Conservation (phyloP, 64 coral and sea anemone genomes). For the Orbicella faveolata region DNA sequence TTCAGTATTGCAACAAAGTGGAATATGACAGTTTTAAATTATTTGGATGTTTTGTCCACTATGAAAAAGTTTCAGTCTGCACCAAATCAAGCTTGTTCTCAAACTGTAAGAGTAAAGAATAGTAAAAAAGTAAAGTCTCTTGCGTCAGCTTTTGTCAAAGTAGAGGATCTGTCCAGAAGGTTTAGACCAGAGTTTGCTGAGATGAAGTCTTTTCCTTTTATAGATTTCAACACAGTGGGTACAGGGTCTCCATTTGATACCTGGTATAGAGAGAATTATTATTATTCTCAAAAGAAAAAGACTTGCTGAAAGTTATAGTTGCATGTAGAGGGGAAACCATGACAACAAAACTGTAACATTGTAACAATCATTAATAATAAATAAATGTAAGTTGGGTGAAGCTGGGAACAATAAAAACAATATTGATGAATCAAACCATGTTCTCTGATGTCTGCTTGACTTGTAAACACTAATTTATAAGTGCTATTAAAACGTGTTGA, state of each 20-base stretch:
- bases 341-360: neutral
- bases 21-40: conserved; percentile 34
- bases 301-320: neutral
- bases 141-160: neutral
- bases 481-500: no score
- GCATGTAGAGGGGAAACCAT: neutral
- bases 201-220: conserved; percentile 13
- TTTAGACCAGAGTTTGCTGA: conserved; percentile 35
- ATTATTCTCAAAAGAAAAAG: no score
- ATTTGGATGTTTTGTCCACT: neutral
- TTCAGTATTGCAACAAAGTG: conserved; percentile 10
- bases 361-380: neutral
- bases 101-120: neutral
- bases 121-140: neutral
- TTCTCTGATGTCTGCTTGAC: no score
- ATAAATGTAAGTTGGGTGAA: no score
- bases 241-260: neutral
- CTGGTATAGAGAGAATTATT: conserved; percentile 19
- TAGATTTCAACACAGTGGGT: conserved; percentile 25
- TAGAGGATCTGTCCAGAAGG: conserved; percentile 28
- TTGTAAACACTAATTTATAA: no score
- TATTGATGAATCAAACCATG: no score
- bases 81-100: neutral
- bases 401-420: no score
- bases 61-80: neutral